Evolutionary conservation across 2,888 invertebrate species (phyloP).

Genomic region (Microctonus hyperodae): DNA sequence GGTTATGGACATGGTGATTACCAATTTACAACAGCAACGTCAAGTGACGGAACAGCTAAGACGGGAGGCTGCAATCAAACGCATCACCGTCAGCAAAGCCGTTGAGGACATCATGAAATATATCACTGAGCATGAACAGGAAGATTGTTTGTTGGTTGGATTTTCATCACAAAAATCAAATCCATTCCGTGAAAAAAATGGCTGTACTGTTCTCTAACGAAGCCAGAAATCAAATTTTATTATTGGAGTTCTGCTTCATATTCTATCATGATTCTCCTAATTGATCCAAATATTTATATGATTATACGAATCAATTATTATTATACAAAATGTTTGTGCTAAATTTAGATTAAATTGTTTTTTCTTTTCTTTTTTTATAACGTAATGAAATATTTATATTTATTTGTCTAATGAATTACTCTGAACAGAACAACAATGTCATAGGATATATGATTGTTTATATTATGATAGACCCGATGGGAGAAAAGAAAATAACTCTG

Average conservation of each 20-base stretch:
- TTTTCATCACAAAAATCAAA: conserved; percentile 95
- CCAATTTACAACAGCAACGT: conserved; percentile 92
- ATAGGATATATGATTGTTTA: not conserved
- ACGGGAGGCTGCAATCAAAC: conserved; percentile 86
- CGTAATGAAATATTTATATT: not conserved
- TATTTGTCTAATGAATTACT: not conserved
- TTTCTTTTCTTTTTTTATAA: not conserved
- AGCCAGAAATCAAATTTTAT: conserved; percentile 8
- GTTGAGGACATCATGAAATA: conserved; percentile 91
- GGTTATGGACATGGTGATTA: conserved; percentile 93
- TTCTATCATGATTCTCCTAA: not conserved
- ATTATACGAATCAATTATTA: not conserved
- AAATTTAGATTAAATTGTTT: not conserved
- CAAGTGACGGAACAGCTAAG: conserved; percentile 92
- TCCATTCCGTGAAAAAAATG: conserved; percentile 93
- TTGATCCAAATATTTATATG: not conserved
- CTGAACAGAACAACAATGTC: not conserved
- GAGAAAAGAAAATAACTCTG: not conserved
- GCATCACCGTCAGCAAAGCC: conserved; percentile 86
- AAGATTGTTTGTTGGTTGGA: conserved; percentile 91
- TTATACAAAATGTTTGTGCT: not conserved
- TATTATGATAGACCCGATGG: no score
- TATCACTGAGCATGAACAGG: conserved; percentile 89
- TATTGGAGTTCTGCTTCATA: not conserved
- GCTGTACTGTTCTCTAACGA: conserved; percentile 81